These are phyloP conservation scores for Lissocephala sabroskyi DNA, from an alignment of 2,888 invertebrate genomes.

Conservation along the genomic window DNA sequence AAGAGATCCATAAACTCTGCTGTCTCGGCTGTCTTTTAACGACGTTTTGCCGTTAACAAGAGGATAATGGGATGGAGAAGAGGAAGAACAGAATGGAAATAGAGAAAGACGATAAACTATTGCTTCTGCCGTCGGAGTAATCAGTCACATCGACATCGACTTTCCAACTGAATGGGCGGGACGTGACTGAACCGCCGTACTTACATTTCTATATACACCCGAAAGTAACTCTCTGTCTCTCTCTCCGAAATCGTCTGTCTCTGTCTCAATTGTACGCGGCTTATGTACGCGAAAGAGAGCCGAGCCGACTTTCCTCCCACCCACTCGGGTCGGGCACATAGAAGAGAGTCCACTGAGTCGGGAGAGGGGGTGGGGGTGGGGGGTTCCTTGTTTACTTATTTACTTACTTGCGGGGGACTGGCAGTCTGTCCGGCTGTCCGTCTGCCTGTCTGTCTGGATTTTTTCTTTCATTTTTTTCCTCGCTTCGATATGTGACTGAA, in stretches of 20 bases:
- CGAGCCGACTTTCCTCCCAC: too few species aligned
- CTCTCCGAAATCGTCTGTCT: slow-evolving; percentile 28
- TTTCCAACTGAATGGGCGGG: slow-evolving; percentile 63
- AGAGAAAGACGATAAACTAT: slow-evolving; percentile 4
- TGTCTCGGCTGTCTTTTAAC: too few species aligned
- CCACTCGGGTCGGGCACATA: too few species aligned
- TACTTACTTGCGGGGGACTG: too few species aligned
- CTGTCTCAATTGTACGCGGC: too few species aligned
- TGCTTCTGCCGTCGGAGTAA: slow-evolving; percentile 41
- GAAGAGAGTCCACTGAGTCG: too few species aligned
- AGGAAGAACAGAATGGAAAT: too few species aligned
- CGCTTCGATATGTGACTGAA: slow-evolving; percentile 56
- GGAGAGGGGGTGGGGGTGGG: background rate
- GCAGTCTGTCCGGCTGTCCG: slow-evolving; percentile 24
- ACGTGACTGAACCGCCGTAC: slow-evolving; percentile 46
- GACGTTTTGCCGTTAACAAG: too few species aligned
- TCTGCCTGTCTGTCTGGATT: slow-evolving; percentile 21
- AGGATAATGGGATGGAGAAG: too few species aligned
- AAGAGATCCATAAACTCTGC: too few species aligned
- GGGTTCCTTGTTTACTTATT: slow-evolving; percentile 49
- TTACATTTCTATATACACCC: background rate
- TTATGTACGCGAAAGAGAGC: too few species aligned
- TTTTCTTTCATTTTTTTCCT: slow-evolving; percentile 25
- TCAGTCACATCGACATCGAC: slow-evolving; percentile 63
- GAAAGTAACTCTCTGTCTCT: slow-evolving; percentile 10